Conservation (phyloP, 1,140 invertebrate genomes). For the Drosophila erecta region DNA sequence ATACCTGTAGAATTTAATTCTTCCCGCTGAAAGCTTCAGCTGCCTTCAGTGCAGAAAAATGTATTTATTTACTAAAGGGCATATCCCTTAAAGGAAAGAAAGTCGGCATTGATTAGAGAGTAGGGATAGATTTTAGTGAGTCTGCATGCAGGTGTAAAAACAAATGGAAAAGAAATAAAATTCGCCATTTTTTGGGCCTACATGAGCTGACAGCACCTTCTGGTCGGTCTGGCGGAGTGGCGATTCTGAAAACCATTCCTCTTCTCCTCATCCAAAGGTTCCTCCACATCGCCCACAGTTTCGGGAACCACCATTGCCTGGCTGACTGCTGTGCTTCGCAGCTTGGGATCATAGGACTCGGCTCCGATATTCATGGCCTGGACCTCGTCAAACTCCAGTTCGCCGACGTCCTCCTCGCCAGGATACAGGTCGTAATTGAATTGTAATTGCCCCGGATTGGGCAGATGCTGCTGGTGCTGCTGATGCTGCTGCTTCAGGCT, state of each 20-base stretch:
- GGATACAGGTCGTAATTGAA: not conserved
- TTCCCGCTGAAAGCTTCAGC: not conserved
- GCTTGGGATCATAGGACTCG: conserved; percentile 24
- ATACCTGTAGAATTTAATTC: conserved; percentile 7
- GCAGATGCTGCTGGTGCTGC: no score
- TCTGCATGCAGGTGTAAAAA: not conserved
- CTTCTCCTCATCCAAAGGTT: not conserved
- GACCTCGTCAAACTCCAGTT: conserved; percentile 21
- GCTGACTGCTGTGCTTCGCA: conserved; percentile 1
- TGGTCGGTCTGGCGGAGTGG: not conserved
- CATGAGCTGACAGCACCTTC: conserved; percentile 25
- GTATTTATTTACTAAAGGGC: no score
- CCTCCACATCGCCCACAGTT: conserved; percentile 15
- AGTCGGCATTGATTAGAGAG: not conserved
- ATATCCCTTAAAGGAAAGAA: no score
- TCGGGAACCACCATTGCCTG: conserved; percentile 5
- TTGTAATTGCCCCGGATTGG: not conserved
- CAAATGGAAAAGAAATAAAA: not conserved
- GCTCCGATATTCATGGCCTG: conserved; percentile 35
- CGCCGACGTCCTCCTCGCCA: conserved; percentile 1
- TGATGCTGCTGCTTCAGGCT: not conserved
- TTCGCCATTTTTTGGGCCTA: not conserved
- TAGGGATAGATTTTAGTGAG: conserved; percentile 7
- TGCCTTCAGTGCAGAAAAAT: not conserved
- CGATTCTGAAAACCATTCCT: not conserved